phyloP scores from a whole-genome alignment of 2,113 vertebrate genomes.

The Nothocercus nigrocapillus region DNA sequence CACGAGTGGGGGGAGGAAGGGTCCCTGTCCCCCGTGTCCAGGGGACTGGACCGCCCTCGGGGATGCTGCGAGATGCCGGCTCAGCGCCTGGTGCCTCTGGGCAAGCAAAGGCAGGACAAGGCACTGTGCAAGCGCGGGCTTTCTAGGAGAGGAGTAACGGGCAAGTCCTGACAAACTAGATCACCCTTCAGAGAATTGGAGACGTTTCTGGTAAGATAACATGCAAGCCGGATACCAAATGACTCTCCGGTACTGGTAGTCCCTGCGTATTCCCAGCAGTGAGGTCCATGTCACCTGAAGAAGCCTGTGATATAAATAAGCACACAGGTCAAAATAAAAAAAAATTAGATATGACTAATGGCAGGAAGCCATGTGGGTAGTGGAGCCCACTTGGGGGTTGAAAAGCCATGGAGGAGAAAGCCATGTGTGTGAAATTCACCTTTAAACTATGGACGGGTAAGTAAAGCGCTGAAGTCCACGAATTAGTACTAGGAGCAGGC shows the following conservation, averaged over 20 bases:
- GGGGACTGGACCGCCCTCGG: not conserved
- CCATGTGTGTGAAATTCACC: accelerated
- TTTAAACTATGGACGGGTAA: accelerated
- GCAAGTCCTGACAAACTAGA: accelerated
- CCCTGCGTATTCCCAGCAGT: accelerated
- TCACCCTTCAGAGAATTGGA: not conserved
- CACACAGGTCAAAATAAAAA: accelerated
- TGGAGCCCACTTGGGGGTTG: accelerated
- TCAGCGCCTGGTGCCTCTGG: accelerated
- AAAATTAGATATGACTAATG: accelerated
- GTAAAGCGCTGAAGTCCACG: not conserved
- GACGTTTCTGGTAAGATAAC: accelerated
- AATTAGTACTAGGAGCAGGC: not conserved
- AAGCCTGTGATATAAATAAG: accelerated
- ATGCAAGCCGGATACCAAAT: accelerated
- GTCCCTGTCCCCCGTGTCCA: no score
- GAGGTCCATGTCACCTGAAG: not conserved
- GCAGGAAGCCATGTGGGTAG: not conserved
- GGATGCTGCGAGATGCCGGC: accelerated
- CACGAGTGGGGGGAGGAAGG: no score
- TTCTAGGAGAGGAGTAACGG: accelerated
- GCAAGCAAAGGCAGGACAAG: not conserved
- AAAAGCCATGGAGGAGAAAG: not conserved
- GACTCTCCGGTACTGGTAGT: not conserved
- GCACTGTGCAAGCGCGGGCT: accelerated